Conservation (phyloP, 1,140 invertebrate genomes). For the Pristionchus pacificus region DNA sequence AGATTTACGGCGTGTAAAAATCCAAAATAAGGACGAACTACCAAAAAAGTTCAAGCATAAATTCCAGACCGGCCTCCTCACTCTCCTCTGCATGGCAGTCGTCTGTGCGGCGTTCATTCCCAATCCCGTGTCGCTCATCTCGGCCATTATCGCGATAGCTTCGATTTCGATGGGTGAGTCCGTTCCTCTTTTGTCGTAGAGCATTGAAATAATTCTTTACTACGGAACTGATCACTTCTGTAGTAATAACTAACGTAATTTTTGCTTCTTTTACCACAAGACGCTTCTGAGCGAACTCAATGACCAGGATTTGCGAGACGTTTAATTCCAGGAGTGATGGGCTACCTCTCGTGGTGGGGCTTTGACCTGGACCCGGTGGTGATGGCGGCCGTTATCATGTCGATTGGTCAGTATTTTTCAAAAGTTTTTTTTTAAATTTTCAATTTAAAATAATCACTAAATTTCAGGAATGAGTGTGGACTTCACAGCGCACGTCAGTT, state of each 20-base stretch:
- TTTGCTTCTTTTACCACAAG: neutral
- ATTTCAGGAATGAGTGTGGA: conserved; percentile 62
- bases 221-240: neutral
- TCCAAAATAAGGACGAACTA: neutral
- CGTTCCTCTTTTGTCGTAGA: too few relatives aligned
- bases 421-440: too few relatives aligned
- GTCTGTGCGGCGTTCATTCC: conserved; percentile 60
- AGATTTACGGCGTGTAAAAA: conserved; percentile 8
- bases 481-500: conserved; percentile 60
- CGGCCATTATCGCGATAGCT: conserved; percentile 57
- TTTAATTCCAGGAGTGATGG: conserved; percentile 53
- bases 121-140: conserved; percentile 57
- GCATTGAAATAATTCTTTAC: neutral
- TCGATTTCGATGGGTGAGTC: conserved; percentile 53
- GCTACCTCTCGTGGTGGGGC: conserved; percentile 58
- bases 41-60: conserved; percentile 47
- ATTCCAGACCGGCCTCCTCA: conserved; percentile 58
- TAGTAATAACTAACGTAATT: neutral
- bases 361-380: conserved; percentile 59
- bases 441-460: too few relatives aligned
- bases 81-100: conserved; percentile 58
- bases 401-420: too few relatives aligned
- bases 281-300: neutral
- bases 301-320: neutral
- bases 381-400: conserved; percentile 61